These are phyloP conservation scores for Mesochorus sp. DNA, from an alignment of 2,888 invertebrate species.

Conservation along the genomic window DNA sequence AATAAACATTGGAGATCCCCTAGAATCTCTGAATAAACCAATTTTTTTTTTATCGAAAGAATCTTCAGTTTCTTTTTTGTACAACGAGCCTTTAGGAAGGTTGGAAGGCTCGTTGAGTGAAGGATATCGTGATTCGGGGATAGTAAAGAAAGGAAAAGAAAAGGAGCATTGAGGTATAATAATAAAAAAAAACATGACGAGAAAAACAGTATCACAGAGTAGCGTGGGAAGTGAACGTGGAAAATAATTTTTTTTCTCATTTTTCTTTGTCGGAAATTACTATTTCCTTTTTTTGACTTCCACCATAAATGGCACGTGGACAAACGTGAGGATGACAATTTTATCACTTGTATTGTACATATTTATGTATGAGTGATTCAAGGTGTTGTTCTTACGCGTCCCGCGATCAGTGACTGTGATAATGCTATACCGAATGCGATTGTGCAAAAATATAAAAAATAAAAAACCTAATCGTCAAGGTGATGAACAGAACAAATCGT, in stretches of 20 bases:
- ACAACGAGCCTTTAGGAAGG: neutral
- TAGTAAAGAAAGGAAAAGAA: neutral
- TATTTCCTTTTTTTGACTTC: slow-evolving; percentile 6
- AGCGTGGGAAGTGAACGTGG: slow-evolving; percentile 34
- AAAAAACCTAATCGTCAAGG: neutral
- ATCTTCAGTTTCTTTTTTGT: slow-evolving; percentile 15
- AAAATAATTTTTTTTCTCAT: slow-evolving; percentile 26
- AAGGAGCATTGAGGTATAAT: slow-evolving; percentile 10
- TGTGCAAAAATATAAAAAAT: slow-evolving; percentile 2
- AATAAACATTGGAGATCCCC: too few species aligned
- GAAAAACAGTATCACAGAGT: slow-evolving; percentile 19
- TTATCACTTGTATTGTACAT: neutral
- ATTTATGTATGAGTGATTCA: neutral
- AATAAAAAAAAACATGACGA: slow-evolving; percentile 18
- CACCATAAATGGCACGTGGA: slow-evolving; percentile 22
- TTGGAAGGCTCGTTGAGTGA: slow-evolving; percentile 33
- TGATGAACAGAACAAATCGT: neutral
- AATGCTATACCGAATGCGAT: slow-evolving; percentile 55
- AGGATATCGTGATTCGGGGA: slow-evolving; percentile 37
- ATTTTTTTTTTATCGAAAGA: slow-evolving; percentile 17
- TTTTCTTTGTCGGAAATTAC: slow-evolving; percentile 6
- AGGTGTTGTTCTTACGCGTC: slow-evolving; percentile 9
- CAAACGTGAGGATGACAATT: slow-evolving; percentile 25
- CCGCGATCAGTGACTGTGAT: slow-evolving; percentile 61
- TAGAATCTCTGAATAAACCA: neutral